A percentile compares a stretch with the other conserved stretches of the same genome.
Evolutionary conservation across 2,113 vertebrate species (phyloP).

Genomic region (Oreocharis arfaki): DNA sequence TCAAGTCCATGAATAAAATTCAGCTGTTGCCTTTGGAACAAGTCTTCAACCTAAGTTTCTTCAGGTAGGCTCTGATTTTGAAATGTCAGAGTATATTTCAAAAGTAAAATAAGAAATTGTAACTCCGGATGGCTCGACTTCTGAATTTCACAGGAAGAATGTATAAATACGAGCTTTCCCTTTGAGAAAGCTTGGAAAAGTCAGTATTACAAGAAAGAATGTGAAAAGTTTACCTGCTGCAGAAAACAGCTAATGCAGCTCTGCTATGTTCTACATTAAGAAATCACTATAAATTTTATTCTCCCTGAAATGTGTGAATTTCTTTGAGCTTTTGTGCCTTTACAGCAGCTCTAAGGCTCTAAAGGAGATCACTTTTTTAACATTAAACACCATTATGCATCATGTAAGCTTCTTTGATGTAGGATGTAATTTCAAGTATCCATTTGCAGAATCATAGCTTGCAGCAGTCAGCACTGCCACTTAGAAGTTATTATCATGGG

Average conservation of each 20-base stretch:
- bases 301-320: not conserved
- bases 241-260: not conserved
- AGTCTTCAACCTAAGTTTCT: not conserved
- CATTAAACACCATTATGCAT: conserved; percentile 11
- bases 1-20: not conserved
- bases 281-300: not conserved
- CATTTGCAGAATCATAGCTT: not conserved
- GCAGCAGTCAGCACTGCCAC: not conserved
- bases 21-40: not conserved
- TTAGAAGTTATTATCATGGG: conserved; percentile 17
- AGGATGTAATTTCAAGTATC: conserved; percentile 18
- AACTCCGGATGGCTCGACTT: not conserved
- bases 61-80: not conserved
- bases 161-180: not conserved
- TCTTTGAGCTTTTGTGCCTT: not conserved
- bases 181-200: not conserved
- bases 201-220: not conserved
- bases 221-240: not conserved
- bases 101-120: not conserved
- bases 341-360: not conserved
- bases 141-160: not conserved
- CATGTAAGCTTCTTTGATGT: conserved; percentile 20
- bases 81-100: not conserved
- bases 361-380: not conserved
- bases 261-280: not conserved